These are phyloP conservation scores for Cisticola juncidis DNA, from an alignment of 2,113 vertebrate genomes.

Conservation along the genomic window DNA sequence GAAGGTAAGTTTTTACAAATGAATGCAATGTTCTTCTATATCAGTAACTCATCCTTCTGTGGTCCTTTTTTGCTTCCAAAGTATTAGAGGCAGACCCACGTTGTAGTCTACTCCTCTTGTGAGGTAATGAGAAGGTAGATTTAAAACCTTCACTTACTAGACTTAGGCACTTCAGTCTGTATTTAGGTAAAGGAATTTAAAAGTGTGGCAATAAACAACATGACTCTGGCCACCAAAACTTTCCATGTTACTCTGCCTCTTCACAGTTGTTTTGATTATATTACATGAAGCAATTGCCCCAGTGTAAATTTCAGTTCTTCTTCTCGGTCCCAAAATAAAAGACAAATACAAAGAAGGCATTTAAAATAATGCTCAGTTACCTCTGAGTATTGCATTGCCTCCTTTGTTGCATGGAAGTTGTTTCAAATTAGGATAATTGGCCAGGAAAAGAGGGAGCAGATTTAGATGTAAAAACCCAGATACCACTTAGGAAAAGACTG, in stretches of 20 bases:
- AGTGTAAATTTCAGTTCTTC: not conserved
- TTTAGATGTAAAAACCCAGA: not conserved
- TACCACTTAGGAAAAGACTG: not conserved
- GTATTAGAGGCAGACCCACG: not conserved
- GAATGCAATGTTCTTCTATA: not conserved
- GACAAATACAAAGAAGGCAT: not conserved
- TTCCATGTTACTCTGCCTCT: not conserved
- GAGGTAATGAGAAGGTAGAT: not conserved
- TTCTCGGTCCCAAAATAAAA: not conserved
- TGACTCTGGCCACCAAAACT: not conserved
- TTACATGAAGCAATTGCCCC: not conserved
- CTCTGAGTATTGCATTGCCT: not conserved
- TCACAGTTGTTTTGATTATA: not conserved
- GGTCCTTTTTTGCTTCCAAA: not conserved
- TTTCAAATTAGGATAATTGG: not conserved
- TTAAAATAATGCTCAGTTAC: not conserved
- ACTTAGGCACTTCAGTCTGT: not conserved
- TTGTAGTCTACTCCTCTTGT: not conserved
- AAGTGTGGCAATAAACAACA: not conserved
- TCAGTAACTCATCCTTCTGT: not conserved
- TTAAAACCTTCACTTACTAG: not conserved
- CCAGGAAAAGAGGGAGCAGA: not conserved
- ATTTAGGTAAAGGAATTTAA: not conserved
- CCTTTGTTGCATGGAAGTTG: not conserved
- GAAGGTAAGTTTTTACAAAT: not conserved